Evolutionary conservation across 1,140 invertebrate genomes (phyloP).

Genomic region (Drosophila kanapiae): DNA sequence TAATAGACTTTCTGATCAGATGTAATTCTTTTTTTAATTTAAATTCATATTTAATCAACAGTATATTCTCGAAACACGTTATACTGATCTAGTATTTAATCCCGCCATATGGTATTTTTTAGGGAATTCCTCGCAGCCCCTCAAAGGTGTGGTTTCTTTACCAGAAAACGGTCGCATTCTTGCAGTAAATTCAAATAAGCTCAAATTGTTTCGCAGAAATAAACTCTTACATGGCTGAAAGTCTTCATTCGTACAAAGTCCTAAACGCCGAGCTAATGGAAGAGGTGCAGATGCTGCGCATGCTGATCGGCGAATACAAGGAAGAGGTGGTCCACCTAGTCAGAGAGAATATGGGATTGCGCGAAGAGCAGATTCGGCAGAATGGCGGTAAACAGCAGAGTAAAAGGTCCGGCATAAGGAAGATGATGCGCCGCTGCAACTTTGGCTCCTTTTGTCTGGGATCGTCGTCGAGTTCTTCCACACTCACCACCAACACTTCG

Average conservation of each 20-base stretch:
- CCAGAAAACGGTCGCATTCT: neutral
- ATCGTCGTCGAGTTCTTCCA: neutral
- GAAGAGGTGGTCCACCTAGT: neutral
- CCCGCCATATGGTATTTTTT: no score
- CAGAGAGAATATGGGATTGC: slow-evolving; percentile 1
- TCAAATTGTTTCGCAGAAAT: neutral
- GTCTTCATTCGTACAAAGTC: neutral
- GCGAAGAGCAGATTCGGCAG: slow-evolving; percentile 4
- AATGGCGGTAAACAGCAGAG: neutral
- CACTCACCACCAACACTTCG: neutral
- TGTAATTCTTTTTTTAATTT: no score
- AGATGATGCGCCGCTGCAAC: neutral
- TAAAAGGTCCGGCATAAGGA: neutral
- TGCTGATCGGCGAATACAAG: neutral
- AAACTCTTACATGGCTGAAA: neutral
- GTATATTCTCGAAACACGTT: no score
- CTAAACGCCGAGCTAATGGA: slow-evolving; percentile 1
- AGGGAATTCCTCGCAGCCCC: neutral
- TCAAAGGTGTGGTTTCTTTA: neutral
- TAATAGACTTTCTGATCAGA: no score
- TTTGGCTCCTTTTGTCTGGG: slow-evolving; percentile 2
- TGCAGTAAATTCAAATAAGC: slow-evolving; percentile 1
- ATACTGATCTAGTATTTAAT: neutral
- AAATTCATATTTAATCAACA: no score
- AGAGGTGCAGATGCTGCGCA: slow-evolving; percentile 7